phyloP scores from a whole-genome alignment of 2,888 invertebrate genomes.

The Ormyrus rosae region DNA sequence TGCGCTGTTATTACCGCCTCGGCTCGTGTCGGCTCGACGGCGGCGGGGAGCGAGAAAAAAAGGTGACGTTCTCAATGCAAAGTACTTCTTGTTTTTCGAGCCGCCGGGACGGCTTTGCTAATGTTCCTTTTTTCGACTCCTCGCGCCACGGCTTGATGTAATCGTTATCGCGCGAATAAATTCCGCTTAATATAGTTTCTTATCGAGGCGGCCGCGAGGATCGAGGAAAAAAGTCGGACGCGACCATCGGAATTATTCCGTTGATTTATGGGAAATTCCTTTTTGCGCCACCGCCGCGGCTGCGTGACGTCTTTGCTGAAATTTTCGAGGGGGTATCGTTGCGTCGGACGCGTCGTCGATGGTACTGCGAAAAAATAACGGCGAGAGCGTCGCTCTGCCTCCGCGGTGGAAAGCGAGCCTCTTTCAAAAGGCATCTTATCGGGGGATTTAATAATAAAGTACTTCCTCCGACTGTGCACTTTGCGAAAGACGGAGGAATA shows the following conservation, averaged over 20 bases:
- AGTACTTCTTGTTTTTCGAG: constrained; percentile 26
- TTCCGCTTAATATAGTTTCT: constrained; percentile 25
- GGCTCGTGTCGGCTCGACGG: too few relatives aligned
- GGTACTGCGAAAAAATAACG: neutral
- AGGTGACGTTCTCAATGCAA: constrained; percentile 24
- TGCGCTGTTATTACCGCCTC: neutral
- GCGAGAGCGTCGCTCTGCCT: neutral
- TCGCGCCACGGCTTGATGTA: constrained; percentile 10
- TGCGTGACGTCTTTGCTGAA: neutral
- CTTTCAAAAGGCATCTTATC: too few relatives aligned
- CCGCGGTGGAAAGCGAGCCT: too few relatives aligned
- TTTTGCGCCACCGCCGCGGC: neutral
- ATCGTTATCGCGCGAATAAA: constrained; percentile 43
- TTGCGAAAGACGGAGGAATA: too few relatives aligned
- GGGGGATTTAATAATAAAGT: too few relatives aligned
- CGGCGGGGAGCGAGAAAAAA: constrained; percentile 5
- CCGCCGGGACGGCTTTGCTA: constrained; percentile 11
- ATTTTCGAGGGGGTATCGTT: neutral
- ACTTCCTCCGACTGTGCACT: too few relatives aligned
- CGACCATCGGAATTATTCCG: neutral
- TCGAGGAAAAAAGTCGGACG: neutral
- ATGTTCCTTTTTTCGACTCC: constrained; percentile 14
- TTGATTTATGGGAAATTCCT: constrained; percentile 2
- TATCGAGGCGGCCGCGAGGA: constrained; percentile 3
- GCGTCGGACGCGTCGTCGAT: neutral